Percentiles rank a stretch among this genome's conserved stretches.
Conservation (phyloP, 2,888 invertebrate species). For the Eupithecia inturbata region DNA sequence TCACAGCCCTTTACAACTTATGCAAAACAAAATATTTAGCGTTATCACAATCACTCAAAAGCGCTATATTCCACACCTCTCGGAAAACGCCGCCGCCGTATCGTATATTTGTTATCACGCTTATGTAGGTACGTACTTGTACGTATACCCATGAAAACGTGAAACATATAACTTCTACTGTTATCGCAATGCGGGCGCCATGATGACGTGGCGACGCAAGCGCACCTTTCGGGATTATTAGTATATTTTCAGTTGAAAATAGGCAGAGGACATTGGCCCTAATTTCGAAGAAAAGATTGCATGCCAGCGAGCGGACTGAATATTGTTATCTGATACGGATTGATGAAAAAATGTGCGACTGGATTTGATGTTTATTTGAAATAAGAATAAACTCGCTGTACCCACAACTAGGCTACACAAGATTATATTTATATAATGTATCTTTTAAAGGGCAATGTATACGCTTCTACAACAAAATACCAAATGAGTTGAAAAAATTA, state of each 20-base stretch:
- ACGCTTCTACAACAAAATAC: no score
- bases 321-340: not conserved
- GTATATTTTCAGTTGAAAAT: not conserved
- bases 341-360: not conserved
- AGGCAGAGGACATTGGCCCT: not conserved
- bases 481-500: no score
- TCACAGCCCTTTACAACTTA: no score
- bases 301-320: not conserved
- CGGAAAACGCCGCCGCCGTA: conserved; percentile 6
- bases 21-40: not conserved
- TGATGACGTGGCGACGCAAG: conserved; percentile 34
- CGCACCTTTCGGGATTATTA: conserved; percentile 20
- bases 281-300: not conserved
- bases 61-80: conserved; percentile 4
- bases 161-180: conserved; percentile 15
- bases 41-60: not conserved
- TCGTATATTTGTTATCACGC: conserved; percentile 27
- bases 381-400: no score
- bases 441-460: no score
- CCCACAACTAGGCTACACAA: no score
- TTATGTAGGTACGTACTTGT: no score
- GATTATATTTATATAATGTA: no score
- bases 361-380: not conserved
- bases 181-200: conserved; percentile 29
- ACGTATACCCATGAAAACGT: conserved; percentile 23